Conservation (phyloP, 2,888 invertebrate species). For the Sphaerophoria taeniata region DNA sequence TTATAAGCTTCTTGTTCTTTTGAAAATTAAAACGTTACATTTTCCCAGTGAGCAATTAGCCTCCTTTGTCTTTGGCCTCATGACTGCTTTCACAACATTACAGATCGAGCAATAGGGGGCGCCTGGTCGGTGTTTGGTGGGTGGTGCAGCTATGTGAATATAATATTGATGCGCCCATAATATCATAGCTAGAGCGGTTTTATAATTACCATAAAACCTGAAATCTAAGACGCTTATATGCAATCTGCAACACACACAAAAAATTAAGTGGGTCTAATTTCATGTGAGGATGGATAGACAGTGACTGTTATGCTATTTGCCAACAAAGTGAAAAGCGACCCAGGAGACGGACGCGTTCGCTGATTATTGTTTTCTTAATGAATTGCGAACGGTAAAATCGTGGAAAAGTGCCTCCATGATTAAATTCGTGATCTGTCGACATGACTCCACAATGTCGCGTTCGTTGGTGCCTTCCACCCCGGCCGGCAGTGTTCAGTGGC, state of each 20-base stretch:
- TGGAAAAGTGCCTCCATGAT: conserved; percentile 73
- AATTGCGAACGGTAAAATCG: conserved; percentile 73
- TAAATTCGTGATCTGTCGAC: conserved; percentile 74
- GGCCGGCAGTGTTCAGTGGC: not conserved
- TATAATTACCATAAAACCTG: conserved; percentile 69
- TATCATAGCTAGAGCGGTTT: conserved; percentile 65
- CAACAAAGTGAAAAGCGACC: not conserved
- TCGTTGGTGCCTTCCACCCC: not conserved
- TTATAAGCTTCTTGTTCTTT: conserved; percentile 40
- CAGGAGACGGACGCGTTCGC: conserved; percentile 1
- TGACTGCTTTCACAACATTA: conserved; percentile 67
- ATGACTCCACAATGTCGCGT: conserved; percentile 46
- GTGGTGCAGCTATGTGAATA: conserved; percentile 64
- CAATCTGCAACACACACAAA: conserved; percentile 25
- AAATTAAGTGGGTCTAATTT: conserved; percentile 15
- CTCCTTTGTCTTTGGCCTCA: conserved; percentile 68
- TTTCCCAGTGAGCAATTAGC: conserved; percentile 69
- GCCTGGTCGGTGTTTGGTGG: not conserved
- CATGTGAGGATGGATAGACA: conserved; percentile 27
- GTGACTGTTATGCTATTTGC: not conserved
- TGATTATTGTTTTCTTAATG: conserved; percentile 67
- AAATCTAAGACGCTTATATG: conserved; percentile 62
- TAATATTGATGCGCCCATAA: conserved; percentile 67
- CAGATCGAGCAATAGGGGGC: not conserved
- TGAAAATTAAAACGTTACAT: conserved; percentile 48